Conservation (phyloP, 2,888 invertebrate genomes). For the Caenorhabditis uteleia region DNA sequence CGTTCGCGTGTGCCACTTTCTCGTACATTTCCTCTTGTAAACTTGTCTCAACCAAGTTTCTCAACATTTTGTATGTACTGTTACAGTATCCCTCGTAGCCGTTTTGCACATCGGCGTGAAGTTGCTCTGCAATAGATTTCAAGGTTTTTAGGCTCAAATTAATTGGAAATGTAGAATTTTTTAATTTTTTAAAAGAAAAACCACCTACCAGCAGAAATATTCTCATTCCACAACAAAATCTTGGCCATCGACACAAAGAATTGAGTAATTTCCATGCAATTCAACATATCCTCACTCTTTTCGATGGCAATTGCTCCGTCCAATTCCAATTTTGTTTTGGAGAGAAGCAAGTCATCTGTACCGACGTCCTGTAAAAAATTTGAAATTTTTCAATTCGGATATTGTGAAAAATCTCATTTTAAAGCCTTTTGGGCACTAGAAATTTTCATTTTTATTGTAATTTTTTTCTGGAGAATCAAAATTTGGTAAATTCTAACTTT, state of each 20-base stretch:
- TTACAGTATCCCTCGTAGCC: conserved; percentile 13
- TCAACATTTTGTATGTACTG: conserved; percentile 20
- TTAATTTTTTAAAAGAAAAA: too few species aligned
- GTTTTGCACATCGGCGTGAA: conserved; percentile 5
- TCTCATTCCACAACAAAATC: conserved; percentile 24
- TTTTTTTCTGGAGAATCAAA: too few species aligned
- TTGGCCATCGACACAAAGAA: conserved; percentile 27
- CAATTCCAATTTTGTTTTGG: not conserved
- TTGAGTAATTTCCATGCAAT: conserved; percentile 28
- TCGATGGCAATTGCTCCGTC: not conserved
- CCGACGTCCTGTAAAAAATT: conserved; percentile 9
- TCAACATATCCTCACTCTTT: conserved; percentile 12
- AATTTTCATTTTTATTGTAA: too few species aligned
- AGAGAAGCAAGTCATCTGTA: conserved; percentile 11
- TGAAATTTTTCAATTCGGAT: conserved; percentile 4
- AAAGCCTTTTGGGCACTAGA: too few species aligned
- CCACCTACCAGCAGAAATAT: conserved; percentile 1
- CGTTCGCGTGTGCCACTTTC: conserved; percentile 21
- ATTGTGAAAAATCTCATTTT: too few species aligned
- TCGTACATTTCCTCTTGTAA: conserved; percentile 23
- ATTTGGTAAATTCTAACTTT: too few species aligned
- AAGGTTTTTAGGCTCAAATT: too few species aligned
- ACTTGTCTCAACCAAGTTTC: conserved; percentile 13
- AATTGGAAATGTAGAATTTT: too few species aligned
- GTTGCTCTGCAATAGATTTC: too few species aligned